Conservation (phyloP, 2,113 vertebrate species). For the Centropus bengalensis region DNA sequence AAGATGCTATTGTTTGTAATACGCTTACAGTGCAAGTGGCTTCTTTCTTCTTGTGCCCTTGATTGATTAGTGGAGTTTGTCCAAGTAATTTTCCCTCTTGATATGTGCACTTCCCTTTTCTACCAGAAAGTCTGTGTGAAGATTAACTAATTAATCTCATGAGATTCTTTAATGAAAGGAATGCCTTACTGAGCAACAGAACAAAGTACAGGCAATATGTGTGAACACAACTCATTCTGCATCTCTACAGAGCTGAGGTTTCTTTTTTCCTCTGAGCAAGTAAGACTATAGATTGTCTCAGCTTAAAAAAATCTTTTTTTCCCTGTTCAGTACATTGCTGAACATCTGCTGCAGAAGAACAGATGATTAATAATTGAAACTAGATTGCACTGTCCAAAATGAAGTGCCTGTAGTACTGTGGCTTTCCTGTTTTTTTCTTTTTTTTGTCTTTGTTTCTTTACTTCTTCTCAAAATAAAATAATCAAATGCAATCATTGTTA, state of each 20-base stretch:
- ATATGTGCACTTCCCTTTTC: background rate
- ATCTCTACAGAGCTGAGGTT: background rate
- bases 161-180: conserved; percentile 46
- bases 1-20: conserved; percentile 28
- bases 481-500: background rate
- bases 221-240: background rate
- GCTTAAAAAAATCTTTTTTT: background rate
- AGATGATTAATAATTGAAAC: conserved; percentile 41
- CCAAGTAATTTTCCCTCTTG: conserved; percentile 45
- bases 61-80: conserved; percentile 45
- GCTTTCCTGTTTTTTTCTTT: background rate
- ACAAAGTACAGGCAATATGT: background rate
- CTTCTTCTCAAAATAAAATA: background rate
- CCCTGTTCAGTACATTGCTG: background rate
- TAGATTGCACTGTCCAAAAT: background rate
- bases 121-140: conserved; percentile 22
- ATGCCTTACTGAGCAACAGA: conserved; percentile 35
- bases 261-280: conserved; percentile 5
- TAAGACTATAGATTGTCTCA: background rate
- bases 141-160: conserved; percentile 59
- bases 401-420: background rate
- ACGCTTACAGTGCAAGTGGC: background rate
- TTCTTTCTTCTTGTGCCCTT: conserved; percentile 38
- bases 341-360: conserved; percentile 39
- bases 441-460: background rate